Percentiles rank a stretch among this genome's conserved stretches.
Conservation (phyloP, 2,888 invertebrate genomes). For the Hofmannophila pseudospretella region DNA sequence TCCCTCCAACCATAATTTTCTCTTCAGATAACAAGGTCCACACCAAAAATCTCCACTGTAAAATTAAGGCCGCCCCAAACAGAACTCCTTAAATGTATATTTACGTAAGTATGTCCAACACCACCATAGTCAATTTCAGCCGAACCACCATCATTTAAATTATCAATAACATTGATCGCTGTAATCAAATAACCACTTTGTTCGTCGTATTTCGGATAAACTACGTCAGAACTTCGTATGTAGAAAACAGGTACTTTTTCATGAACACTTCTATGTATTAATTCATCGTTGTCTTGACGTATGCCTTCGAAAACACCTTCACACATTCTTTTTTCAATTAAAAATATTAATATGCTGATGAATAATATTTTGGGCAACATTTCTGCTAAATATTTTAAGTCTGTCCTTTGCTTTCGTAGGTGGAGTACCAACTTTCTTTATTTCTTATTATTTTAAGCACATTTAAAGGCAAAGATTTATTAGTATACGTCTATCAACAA, state of each 20-base stretch:
- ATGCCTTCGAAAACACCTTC: constrained; percentile 24
- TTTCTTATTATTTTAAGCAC: no score
- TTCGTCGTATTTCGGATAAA: constrained; percentile 34
- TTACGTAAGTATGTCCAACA: constrained; percentile 28
- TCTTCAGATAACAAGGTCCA: no score
- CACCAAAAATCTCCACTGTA: constrained; percentile 35
- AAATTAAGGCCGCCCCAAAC: constrained; percentile 36
- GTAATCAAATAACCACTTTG: constrained; percentile 26
- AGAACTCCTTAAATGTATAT: constrained; percentile 34
- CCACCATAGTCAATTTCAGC: constrained; percentile 38
- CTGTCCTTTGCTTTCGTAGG: no score
- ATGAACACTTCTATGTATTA: constrained; percentile 28
- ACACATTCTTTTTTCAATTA: constrained; percentile 8
- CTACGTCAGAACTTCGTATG: constrained; percentile 26
- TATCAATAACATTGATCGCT: constrained; percentile 25
- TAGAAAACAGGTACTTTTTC: constrained; percentile 25
- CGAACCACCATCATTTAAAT: constrained; percentile 21
- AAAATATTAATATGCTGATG: no score
- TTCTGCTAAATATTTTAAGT: no score
- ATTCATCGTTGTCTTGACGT: constrained; percentile 17
- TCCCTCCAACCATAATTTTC: no score
- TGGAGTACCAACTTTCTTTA: no score
- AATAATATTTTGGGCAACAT: no score
- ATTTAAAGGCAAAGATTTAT: no score
- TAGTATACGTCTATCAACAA: no score